Percentiles rank a stretch among this genome's conserved stretches.
Evolutionary conservation across 1,140 invertebrate genomes (phyloP).

Genomic region (Potamilus streckersoni): DNA sequence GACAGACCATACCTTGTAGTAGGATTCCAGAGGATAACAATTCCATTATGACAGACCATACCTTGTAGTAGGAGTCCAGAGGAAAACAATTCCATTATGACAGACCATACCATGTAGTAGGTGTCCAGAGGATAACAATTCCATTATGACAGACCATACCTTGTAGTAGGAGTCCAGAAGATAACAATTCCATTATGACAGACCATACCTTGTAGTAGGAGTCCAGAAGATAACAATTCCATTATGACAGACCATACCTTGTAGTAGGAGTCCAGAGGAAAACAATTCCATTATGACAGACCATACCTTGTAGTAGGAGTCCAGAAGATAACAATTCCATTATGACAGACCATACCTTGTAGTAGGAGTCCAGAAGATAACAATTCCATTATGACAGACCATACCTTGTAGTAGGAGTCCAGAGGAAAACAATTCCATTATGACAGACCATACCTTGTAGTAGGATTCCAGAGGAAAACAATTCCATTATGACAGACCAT

Average conservation of each 20-base stretch:
- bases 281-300: background rate
- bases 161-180: constrained; percentile 70
- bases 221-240: background rate
- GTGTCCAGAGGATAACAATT: too few relatives aligned
- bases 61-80: too few relatives aligned
- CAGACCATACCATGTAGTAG: too few relatives aligned
- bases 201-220: constrained; percentile 72
- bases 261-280: too few relatives aligned
- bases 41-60: too few relatives aligned
- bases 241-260: background rate
- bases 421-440: background rate
- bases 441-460: constrained; percentile 72
- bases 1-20: constrained; percentile 82
- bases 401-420: too few relatives aligned
- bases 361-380: too few relatives aligned
- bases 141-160: constrained; percentile 39
- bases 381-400: too few relatives aligned
- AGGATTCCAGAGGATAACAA: constrained; percentile 69
- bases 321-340: too few relatives aligned
- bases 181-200: background rate
- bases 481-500: background rate
- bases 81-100: too few relatives aligned
- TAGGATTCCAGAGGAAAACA: too few relatives aligned
- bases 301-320: constrained; percentile 88
- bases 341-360: too few relatives aligned